Conservation (phyloP, 2,113 vertebrate genomes). For the Plectropomus leopardus region DNA sequence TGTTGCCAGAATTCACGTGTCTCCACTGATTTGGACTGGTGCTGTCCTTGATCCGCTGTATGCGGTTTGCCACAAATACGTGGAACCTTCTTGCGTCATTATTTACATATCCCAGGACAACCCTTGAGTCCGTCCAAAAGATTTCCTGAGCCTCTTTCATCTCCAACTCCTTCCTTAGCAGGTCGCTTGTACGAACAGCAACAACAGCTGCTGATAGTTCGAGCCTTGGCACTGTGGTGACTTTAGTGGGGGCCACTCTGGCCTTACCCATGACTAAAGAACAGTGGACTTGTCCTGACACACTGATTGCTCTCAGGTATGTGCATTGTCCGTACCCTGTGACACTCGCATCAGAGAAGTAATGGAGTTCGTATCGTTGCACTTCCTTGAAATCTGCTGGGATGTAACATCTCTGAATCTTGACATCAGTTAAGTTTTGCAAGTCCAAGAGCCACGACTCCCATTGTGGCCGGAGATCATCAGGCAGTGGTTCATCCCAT, state of each 20-base stretch:
- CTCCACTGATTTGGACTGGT: background rate
- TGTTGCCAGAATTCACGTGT: background rate
- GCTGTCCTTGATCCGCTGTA: background rate
- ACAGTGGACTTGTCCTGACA: background rate
- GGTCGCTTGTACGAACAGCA: background rate
- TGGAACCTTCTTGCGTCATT: background rate
- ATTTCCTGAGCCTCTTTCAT: background rate
- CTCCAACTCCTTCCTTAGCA: background rate
- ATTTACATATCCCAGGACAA: background rate
- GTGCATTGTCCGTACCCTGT: background rate
- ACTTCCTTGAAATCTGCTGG: too few relatives aligned
- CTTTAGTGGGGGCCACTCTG: background rate
- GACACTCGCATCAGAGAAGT: background rate
- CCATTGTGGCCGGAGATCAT: too few relatives aligned
- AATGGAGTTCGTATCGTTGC: too few relatives aligned
- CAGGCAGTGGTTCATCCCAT: too few relatives aligned
- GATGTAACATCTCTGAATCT: too few relatives aligned
- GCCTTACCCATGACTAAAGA: background rate
- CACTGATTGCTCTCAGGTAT: background rate
- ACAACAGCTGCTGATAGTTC: background rate
- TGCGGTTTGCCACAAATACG: background rate
- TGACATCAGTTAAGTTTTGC: too few relatives aligned
- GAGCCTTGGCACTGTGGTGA: background rate
- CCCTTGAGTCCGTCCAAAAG: background rate
- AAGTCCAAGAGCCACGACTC: too few relatives aligned